phyloP scores from a whole-genome alignment of 2,888 invertebrate genomes.

The Callinectes sapidus region DNA sequence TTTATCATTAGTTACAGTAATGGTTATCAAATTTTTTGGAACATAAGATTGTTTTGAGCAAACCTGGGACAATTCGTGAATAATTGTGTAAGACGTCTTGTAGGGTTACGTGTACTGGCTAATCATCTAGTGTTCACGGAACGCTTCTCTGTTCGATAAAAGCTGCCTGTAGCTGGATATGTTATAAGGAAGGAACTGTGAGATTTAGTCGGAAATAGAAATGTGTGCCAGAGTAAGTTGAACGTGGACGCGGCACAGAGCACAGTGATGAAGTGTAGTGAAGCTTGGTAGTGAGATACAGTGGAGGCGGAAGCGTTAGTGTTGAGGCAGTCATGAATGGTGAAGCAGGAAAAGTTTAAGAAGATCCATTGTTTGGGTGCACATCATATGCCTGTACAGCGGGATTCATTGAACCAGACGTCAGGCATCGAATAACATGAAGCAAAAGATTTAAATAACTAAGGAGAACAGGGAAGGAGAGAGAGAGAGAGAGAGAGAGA shows the following conservation, averaged over 20 bases:
- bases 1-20: no score
- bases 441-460: background rate
- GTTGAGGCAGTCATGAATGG: background rate
- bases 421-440: background rate
- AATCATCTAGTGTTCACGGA: no score
- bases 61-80: no score
- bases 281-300: background rate
- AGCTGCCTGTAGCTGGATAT: background rate
- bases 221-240: background rate
- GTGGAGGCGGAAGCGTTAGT: background rate
- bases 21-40: no score
- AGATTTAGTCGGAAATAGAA: background rate
- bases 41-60: no score
- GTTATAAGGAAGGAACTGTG: background rate
- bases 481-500: no score
- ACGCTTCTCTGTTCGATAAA: background rate
- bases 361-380: slow-evolving; percentile 5
- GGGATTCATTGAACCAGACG: background rate
- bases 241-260: background rate
- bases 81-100: no score
- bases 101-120: no score
- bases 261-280: background rate
- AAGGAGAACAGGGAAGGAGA: background rate
- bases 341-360: background rate
- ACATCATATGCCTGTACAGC: background rate